Evolutionary conservation across 2,113 vertebrate species (phyloP).

Genomic region (Phycodurus eques): DNA sequence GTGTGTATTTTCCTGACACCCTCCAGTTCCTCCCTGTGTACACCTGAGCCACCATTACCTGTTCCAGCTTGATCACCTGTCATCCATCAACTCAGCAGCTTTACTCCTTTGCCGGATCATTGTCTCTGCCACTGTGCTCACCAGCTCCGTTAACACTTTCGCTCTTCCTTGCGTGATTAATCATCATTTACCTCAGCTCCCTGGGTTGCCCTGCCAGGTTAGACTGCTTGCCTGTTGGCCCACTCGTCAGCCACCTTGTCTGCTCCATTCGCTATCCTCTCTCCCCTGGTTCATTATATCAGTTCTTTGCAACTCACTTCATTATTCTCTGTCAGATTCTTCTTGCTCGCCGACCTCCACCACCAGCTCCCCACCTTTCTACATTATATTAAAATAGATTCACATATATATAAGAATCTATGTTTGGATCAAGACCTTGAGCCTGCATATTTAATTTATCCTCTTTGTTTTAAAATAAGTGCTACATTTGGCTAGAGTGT

Average conservation of each 20-base stretch:
- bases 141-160: neutral
- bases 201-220: neutral
- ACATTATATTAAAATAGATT: neutral
- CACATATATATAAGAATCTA: neutral
- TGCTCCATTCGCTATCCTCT: neutral
- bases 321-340: slow-evolving; percentile 3
- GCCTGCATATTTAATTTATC: neutral
- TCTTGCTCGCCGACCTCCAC: neutral
- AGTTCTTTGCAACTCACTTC: slow-evolving; percentile 4
- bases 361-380: neutral
- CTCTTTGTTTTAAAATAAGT: neutral
- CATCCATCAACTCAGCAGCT: neutral
- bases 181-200: slow-evolving; percentile 6
- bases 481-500: no score
- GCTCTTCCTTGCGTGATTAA: neutral
- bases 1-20: neutral
- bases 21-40: neutral
- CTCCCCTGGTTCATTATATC: slow-evolving; percentile 2
- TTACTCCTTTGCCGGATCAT: neutral
- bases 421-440: neutral
- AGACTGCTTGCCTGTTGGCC: neutral
- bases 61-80: neutral
- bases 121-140: neutral
- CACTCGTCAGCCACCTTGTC: slow-evolving; percentile 1
- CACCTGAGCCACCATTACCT: neutral